A percentile compares a stretch with the other conserved stretches of the same genome.
These are phyloP conservation scores for Bovichtus variegatus DNA, from an alignment of 2,797 vertebrate species.

Conservation along the genomic window DNA sequence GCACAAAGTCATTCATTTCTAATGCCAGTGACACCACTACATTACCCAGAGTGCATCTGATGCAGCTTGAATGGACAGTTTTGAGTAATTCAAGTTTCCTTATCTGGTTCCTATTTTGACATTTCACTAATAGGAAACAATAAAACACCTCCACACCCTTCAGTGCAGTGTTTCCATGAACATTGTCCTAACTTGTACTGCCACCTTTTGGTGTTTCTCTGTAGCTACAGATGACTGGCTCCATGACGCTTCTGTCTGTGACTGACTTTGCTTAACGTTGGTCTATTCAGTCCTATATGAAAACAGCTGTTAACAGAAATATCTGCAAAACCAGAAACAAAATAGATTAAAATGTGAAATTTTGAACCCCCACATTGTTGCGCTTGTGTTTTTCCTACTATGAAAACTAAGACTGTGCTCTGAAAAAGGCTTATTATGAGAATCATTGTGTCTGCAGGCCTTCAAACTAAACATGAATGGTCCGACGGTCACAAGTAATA, in stretches of 20 bases:
- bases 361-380: too few relatives aligned
- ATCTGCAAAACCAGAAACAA: too few relatives aligned
- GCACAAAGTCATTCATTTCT: background rate
- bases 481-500: too few relatives aligned
- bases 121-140: background rate
- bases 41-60: background rate
- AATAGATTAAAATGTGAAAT: too few relatives aligned
- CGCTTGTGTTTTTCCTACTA: too few relatives aligned
- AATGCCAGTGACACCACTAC: background rate
- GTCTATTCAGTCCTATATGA: background rate
- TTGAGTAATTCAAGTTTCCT: background rate
- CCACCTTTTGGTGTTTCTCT: conserved; percentile 57
- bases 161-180: background rate
- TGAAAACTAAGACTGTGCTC: too few relatives aligned
- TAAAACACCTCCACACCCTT: background rate
- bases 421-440: too few relatives aligned
- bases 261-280: background rate
- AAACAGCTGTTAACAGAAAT: too few relatives aligned
- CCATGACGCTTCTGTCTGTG: background rate
- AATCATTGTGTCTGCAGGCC: too few relatives aligned
- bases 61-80: background rate
- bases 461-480: too few relatives aligned
- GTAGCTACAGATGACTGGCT: conserved; percentile 14
- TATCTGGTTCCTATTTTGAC: background rate
- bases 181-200: conserved; percentile 25